These are phyloP conservation scores for Alligator mississippiensis DNA, from an alignment of 2,113 vertebrate genomes.

Conservation along the genomic window DNA sequence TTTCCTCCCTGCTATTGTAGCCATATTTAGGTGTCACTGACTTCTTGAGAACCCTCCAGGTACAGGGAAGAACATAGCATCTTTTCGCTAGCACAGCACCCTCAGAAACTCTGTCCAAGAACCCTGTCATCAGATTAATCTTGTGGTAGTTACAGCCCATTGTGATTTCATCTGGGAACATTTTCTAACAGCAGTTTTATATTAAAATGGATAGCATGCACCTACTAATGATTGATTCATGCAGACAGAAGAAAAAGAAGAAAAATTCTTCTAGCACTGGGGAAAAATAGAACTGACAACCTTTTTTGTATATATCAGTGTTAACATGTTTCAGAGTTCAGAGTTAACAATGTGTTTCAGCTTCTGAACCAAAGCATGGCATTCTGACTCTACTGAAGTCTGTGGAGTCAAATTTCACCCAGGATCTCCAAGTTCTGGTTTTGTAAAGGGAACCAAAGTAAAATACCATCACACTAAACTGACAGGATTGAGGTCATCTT, in stretches of 20 bases:
- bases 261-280: background rate
- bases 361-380: background rate
- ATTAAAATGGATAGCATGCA: background rate
- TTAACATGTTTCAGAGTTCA: background rate
- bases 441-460: background rate
- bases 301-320: background rate
- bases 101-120: background rate
- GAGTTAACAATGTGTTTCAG: background rate
- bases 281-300: background rate
- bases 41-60: background rate
- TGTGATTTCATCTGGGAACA: background rate
- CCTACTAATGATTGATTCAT: background rate
- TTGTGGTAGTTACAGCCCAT: background rate
- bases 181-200: background rate
- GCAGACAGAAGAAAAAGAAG: background rate
- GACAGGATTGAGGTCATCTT: background rate
- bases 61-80: no score
- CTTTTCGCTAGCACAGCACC: background rate
- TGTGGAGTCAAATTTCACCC: background rate
- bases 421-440: background rate
- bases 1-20: background rate
- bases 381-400: background rate
- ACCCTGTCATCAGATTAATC: background rate
- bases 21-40: background rate
- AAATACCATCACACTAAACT: background rate